Conservation (phyloP, 2,888 invertebrate species). For the Chymomyza fuscimana region DNA sequence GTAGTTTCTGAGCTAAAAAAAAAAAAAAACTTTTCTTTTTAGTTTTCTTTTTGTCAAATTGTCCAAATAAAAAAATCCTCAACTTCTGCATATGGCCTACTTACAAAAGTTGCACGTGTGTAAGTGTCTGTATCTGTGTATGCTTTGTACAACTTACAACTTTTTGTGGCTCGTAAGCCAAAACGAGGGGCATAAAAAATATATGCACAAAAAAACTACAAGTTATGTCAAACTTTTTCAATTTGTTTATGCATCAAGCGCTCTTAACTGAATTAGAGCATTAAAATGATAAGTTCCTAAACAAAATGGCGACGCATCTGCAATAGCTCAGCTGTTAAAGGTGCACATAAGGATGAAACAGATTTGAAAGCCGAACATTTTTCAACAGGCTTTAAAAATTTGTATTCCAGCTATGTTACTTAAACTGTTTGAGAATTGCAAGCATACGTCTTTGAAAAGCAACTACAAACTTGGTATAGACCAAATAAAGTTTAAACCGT, state of each 20-base stretch:
- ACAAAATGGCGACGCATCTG: background rate
- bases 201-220: slow-evolving; percentile 6
- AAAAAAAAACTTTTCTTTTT: background rate
- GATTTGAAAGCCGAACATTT: background rate
- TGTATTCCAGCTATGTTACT: too few species aligned
- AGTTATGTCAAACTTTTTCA: slow-evolving; percentile 64
- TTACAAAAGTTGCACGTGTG: background rate
- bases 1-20: background rate
- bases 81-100: background rate
- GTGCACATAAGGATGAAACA: background rate
- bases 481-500: too few species aligned
- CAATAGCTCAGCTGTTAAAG: background rate
- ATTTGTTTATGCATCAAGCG: slow-evolving; percentile 67
- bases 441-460: too few species aligned
- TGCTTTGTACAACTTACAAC: background rate
- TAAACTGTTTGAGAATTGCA: too few species aligned
- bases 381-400: too few species aligned
- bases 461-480: too few species aligned
- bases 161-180: slow-evolving; percentile 4
- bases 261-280: slow-evolving; percentile 64
- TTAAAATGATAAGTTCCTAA: slow-evolving; percentile 57
- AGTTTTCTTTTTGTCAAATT: background rate
- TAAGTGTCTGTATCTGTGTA: slow-evolving; percentile 1
- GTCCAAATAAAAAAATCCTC: slow-evolving; percentile 1
- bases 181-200: background rate